A percentile compares a stretch with the other conserved stretches of the same genome.
These are phyloP conservation scores for cat (Felis catus) DNA, from an alignment of 2,113 vertebrate species.

Conservation along the genomic window DNA sequence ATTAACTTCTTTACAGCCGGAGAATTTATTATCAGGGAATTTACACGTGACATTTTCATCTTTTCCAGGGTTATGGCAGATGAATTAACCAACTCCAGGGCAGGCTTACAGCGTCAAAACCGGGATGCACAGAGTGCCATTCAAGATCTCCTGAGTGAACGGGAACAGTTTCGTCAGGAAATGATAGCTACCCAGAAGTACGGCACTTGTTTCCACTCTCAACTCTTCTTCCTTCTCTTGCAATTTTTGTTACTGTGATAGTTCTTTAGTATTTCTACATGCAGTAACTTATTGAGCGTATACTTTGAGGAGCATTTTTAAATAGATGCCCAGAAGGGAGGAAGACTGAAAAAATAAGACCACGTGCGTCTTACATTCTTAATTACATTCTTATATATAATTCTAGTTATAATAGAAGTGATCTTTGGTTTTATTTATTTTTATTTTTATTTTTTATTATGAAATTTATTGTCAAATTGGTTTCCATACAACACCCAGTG, in stretches of 20 bases:
- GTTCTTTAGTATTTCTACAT: background rate
- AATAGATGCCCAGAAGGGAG: background rate
- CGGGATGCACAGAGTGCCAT: slow-evolving; percentile 95
- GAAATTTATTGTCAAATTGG: too few relatives aligned
- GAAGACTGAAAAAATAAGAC: background rate
- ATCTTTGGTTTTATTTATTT: background rate
- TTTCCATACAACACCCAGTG: too few relatives aligned
- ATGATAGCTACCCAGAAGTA: slow-evolving; percentile 95
- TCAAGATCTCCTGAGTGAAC: slow-evolving; percentile 94
- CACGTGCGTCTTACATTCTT: background rate
- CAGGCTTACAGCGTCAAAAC: slow-evolving; percentile 92
- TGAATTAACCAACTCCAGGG: slow-evolving; percentile 92
- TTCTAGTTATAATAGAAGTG: background rate
- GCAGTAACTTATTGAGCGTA: background rate
- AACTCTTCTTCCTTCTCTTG: background rate
- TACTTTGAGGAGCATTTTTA: background rate
- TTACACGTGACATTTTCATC: background rate
- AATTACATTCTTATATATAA: background rate
- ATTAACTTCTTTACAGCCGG: background rate
- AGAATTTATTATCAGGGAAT: background rate
- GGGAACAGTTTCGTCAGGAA: slow-evolving; percentile 92
- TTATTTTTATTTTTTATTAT: too few relatives aligned
- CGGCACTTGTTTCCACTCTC: background rate
- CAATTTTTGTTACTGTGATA: background rate
- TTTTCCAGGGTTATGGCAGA: slow-evolving; percentile 96